phyloP scores from a whole-genome alignment of 2,113 vertebrate species.

The Poeciliopsis occidentalis region DNA sequence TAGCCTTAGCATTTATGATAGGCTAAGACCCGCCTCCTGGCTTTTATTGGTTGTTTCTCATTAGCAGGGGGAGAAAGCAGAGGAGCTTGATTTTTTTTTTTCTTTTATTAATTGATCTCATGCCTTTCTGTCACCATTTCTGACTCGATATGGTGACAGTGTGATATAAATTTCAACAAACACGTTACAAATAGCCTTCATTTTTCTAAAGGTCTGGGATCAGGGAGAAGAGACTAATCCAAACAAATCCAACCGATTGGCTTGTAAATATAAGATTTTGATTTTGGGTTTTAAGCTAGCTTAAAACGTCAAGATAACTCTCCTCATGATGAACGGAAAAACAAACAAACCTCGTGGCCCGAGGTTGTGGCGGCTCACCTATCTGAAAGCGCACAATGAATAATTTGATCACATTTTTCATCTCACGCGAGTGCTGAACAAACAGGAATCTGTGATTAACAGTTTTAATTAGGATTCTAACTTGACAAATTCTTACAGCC shows the following conservation, averaged over 20 bases:
- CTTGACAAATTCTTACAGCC: conserved; percentile 83
- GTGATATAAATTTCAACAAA: too few species aligned
- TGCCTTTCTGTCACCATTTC: too few species aligned
- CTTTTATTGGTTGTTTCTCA: too few species aligned
- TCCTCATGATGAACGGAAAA: conserved; percentile 1
- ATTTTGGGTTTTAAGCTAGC: conserved; percentile 32
- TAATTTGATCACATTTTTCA: conserved; percentile 91
- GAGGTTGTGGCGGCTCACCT: conserved; percentile 85
- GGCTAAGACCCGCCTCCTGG: too few species aligned
- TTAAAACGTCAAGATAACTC: conserved; percentile 49
- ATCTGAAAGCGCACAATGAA: conserved; percentile 88
- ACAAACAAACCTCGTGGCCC: conserved; percentile 72
- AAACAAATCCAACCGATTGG: conserved; percentile 38
- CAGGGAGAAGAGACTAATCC: conserved; percentile 39
- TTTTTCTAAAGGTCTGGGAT: conserved; percentile 20
- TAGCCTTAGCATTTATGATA: too few species aligned
- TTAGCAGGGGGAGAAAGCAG: too few species aligned
- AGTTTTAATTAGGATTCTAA: conserved; percentile 90
- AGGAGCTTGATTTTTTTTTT: too few species aligned
- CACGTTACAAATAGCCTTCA: too few species aligned
- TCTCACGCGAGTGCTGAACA: conserved; percentile 88
- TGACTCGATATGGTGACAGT: too few species aligned
- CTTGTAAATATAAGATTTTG: conserved; percentile 29
- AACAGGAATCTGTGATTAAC: conserved; percentile 85
- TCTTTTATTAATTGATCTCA: too few species aligned